These are phyloP conservation scores for Aegotheles bennettii DNA, from an alignment of 2,113 vertebrate species.

Conservation along the genomic window DNA sequence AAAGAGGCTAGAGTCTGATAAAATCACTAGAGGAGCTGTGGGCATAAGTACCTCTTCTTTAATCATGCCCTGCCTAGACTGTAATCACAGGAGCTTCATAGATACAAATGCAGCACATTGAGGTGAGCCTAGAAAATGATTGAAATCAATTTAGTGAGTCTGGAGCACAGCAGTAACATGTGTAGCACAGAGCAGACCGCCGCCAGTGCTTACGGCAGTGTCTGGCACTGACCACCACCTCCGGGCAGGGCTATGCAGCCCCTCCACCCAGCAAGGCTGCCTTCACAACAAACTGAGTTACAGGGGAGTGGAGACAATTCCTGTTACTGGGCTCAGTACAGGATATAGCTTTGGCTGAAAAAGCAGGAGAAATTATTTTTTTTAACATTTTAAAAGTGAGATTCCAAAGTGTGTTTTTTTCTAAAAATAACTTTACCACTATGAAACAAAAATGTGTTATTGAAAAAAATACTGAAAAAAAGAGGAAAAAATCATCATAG, in stretches of 20 bases:
- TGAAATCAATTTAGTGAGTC: background rate
- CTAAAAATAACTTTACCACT: background rate
- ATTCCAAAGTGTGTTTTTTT: background rate
- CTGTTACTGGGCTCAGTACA: background rate
- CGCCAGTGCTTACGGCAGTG: accelerated
- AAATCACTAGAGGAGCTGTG: background rate
- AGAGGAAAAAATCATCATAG: background rate
- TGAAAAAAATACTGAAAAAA: background rate
- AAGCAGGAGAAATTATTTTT: background rate
- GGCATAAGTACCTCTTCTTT: background rate
- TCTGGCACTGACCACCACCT: background rate
- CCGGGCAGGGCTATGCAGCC: too few species aligned
- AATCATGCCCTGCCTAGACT: background rate
- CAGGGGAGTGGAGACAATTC: accelerated
- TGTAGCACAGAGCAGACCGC: background rate
- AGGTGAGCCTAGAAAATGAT: background rate
- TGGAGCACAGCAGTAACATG: background rate
- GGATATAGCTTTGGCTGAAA: background rate
- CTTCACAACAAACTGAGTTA: background rate
- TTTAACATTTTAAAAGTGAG: background rate
- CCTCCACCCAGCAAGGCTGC: accelerated
- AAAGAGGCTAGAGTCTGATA: background rate
- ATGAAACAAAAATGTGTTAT: background rate
- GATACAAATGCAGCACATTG: background rate
- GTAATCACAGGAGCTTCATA: background rate